Conservation (phyloP, 2,113 vertebrate genomes). For the Tachuris rubrigastra region DNA sequence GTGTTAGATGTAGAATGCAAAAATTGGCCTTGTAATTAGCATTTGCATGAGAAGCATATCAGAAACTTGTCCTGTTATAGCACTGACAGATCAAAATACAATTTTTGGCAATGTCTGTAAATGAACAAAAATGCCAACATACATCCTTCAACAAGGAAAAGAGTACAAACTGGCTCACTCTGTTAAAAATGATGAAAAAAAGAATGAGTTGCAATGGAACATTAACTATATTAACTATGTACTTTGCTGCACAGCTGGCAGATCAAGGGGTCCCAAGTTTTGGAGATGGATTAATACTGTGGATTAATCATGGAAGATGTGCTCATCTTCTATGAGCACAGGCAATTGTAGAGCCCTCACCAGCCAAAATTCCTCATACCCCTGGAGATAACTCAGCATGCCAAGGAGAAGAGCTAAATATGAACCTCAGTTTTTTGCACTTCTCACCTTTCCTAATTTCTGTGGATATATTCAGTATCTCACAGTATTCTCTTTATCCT, state of each 20-base stretch:
- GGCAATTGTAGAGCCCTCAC: background rate
- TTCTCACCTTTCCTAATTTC: background rate
- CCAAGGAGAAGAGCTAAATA: background rate
- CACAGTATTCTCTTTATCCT: background rate
- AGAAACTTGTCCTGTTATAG: background rate
- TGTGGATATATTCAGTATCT: background rate
- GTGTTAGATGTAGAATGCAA: background rate
- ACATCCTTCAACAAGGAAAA: background rate
- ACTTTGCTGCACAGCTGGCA: background rate
- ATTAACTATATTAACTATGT: background rate
- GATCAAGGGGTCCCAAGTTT: background rate
- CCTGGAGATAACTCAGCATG: background rate
- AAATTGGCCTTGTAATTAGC: background rate
- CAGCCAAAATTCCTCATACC: background rate
- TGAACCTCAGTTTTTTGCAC: background rate
- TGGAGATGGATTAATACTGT: background rate
- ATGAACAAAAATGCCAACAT: background rate
- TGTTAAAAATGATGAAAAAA: background rate
- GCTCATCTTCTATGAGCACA: background rate
- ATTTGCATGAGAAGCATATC: conserved; percentile 19
- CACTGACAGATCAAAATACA: conserved; percentile 4
- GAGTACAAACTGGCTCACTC: background rate
- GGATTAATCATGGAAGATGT: too few relatives aligned
- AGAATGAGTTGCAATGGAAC: background rate
- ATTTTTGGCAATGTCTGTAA: conserved; percentile 12